Conservation (phyloP, 2,113 vertebrate genomes). For the Aegithalos caudatus region DNA sequence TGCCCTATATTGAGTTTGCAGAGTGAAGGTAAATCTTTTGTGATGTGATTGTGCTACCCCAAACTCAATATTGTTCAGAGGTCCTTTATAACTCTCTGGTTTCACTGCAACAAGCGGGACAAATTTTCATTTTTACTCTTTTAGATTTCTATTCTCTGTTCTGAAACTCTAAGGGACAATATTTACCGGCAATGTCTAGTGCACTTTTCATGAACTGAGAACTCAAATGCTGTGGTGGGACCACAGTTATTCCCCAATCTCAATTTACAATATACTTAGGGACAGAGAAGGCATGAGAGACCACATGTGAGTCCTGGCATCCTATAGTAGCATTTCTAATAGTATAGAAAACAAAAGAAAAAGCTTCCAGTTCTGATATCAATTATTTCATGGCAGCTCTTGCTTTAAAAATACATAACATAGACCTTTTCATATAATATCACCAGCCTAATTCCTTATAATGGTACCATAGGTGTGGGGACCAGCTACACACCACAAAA, state of each 20-base stretch:
- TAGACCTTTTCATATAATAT: neutral
- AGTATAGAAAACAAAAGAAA: neutral
- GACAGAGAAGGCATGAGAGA: neutral
- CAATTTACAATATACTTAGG: neutral
- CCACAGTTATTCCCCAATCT: neutral
- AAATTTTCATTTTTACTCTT: constrained; percentile 97
- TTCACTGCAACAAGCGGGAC: constrained; percentile 78
- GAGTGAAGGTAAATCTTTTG: constrained; percentile 91
- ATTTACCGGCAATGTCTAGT: constrained; percentile 21
- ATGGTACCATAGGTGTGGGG: neutral
- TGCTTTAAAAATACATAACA: neutral
- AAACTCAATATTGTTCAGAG: constrained; percentile 89
- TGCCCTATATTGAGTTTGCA: constrained; percentile 92
- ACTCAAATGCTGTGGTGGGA: neutral
- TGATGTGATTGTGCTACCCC: constrained; percentile 88
- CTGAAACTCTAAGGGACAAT: constrained; percentile 50
- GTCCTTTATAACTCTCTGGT: constrained; percentile 84
- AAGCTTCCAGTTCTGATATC: neutral
- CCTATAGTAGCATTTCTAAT: neutral
- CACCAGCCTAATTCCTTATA: neutral
- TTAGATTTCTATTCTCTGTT: constrained; percentile 73
- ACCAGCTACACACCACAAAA: neutral
- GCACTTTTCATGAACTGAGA: constrained; percentile 41
- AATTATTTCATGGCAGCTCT: neutral
- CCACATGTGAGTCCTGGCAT: neutral